Conservation (phyloP, 2,888 invertebrate species). For the Arrhopalites spinosus region DNA sequence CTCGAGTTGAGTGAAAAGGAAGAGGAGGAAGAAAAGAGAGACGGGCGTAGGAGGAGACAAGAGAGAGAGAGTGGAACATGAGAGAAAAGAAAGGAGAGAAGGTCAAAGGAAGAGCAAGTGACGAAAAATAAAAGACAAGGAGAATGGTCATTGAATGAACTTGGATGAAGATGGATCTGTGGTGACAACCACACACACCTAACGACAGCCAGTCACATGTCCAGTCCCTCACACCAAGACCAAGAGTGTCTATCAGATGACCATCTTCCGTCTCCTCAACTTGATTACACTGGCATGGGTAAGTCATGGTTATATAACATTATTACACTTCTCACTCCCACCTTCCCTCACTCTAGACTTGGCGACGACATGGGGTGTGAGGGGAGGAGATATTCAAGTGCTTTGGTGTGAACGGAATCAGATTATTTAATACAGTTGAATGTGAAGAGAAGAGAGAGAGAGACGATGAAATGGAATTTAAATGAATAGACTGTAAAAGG, state of each 20-base stretch:
- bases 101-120: no score
- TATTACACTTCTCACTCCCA: no score
- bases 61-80: conserved; percentile 2
- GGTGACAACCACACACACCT: neutral
- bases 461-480: conserved; percentile 22
- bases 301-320: no score
- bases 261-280: no score
- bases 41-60: neutral
- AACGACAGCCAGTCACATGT: no score
- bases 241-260: no score
- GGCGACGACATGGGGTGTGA: neutral
- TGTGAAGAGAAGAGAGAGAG: neutral
- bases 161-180: no score
- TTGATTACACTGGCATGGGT: no score
- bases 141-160: no score
- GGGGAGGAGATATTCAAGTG: neutral
- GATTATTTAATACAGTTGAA: conserved; percentile 24
- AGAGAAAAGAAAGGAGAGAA: neutral
- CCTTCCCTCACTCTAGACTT: no score
- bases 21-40: neutral
- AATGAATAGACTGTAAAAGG: conserved; percentile 21
- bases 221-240: no score
- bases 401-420: conserved; percentile 20
- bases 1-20: neutral
- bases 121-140: no score